Evolutionary conservation across 2,797 vertebrate species (phyloP).

Genomic region (Bovichtus variegatus): DNA sequence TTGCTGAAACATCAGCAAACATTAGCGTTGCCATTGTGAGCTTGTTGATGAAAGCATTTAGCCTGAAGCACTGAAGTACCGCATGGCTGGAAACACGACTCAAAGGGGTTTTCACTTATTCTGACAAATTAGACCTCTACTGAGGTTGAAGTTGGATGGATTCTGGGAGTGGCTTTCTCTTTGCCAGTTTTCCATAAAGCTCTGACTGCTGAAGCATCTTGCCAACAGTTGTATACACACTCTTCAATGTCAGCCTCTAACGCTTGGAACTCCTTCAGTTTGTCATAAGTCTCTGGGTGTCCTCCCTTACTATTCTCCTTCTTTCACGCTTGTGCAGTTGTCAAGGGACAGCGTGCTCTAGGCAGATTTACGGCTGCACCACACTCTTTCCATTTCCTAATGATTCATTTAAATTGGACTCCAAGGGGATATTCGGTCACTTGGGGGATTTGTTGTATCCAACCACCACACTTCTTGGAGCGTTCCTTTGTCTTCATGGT

Average conservation of each 20-base stretch:
- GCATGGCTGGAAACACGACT: no score
- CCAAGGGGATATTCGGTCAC: background rate
- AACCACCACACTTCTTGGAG: no score
- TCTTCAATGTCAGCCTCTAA: background rate
- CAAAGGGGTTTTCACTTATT: background rate
- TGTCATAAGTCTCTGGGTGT: background rate
- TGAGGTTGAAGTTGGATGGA: background rate
- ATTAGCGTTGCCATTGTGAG: background rate
- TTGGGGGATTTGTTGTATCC: background rate
- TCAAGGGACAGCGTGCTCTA: background rate
- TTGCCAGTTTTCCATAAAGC: no score
- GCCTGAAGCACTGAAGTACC: no score
- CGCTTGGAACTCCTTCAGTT: background rate
- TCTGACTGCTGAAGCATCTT: background rate
- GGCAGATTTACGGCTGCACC: slow-evolving; percentile 9
- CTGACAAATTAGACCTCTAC: background rate
- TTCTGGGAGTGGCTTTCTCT: no score
- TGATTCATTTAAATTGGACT: slow-evolving; percentile 8
- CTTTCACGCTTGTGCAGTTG: background rate
- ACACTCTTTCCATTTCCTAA: background rate
- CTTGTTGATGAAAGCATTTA: background rate
- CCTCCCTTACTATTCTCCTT: background rate
- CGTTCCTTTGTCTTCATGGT: no score
- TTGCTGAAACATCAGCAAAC: no score
- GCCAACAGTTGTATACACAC: background rate